These are phyloP conservation scores for Heterodera schachtii DNA, from an alignment of 1,140 invertebrate genomes.

Conservation along the genomic window DNA sequence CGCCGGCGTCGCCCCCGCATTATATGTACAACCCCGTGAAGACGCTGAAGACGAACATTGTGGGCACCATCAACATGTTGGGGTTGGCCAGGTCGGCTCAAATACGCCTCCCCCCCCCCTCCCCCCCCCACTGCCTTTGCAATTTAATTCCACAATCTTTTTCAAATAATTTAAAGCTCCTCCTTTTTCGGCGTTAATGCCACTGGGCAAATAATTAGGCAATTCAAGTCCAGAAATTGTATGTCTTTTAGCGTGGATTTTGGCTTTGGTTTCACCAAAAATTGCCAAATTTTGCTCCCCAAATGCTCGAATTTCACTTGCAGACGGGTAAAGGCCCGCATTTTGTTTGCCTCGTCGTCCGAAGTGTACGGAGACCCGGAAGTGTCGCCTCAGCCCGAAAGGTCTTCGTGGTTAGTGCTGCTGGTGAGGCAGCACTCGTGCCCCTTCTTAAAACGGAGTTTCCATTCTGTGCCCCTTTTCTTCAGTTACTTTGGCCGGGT, in stretches of 20 bases:
- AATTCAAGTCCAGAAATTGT: no score
- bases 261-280: no score
- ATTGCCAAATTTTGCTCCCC: no score
- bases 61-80: slow-evolving; percentile 98
- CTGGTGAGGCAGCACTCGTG: no score
- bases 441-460: neutral
- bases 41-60: slow-evolving; percentile 97
- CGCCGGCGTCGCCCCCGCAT: slow-evolving; percentile 95
- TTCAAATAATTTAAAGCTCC: no score
- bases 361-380: slow-evolving; percentile 98
- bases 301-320: no score
- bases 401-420: neutral
- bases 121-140: no score
- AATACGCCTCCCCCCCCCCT: neutral
- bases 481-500: slow-evolving; percentile 91
- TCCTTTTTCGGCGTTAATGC: no score
- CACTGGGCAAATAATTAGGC: no score
- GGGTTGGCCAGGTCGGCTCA: slow-evolving; percentile 72
- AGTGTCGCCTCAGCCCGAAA: slow-evolving; percentile 89
- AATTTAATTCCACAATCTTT: no score
- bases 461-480: slow-evolving; percentile 25
- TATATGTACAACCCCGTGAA: slow-evolving; percentile 99
- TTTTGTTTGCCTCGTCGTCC: slow-evolving; percentile 94
- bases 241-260: no score
- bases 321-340: slow-evolving; percentile 86